Base-by-base conservation (phyloP, 2,888 invertebrate genomes). In the Eulithis prunata region DNA sequence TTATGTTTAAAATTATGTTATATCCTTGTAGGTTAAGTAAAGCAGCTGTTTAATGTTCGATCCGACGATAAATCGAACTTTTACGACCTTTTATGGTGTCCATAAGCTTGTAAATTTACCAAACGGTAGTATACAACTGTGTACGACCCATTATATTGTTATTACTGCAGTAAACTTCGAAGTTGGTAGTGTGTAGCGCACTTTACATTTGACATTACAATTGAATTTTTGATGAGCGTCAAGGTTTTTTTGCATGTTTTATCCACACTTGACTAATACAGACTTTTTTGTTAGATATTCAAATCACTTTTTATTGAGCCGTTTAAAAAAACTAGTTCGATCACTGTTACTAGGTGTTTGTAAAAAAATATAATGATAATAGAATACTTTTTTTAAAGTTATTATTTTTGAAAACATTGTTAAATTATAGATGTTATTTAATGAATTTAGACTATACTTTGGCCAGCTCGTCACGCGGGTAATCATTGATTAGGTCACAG, bases 91-190 rank as follows among this genome's bases (percentile, higher is more conserved):
- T 21, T 53, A 56, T 63, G 57, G 57, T 63, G 63, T 57, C 52
- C 63, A 57, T 63, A 57, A 57, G 63, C 57, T 63, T 57, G 63
- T 63, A 63, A 57, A 63, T 63, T 45, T 57, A 53, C 38, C 21
- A 57, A 62, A 63, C 41, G 56, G 57, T 63, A 57, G 57, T 63
- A 52, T 46, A 61, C 57, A 57, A 52, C 32, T 52, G 52, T 36
- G 54, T 54, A 51, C 63, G 57, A 41, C 14, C 52, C 63, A 57
- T 63, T 63, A 52, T n/a, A 11, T 63, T 36, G 52, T 63, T 63
- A 57, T 57, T 63, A 57, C 57, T 38, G 49, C 51, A 56, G 49
- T 60, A 56, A 59, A 59, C 28, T 58, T 55, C 12, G 14, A 21
- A 46, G 36, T 45, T 45, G 53, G 53, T 51, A 55, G 51, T 38